Conservation (phyloP, 2,888 invertebrate genomes). For the Melangyna quadrimaculata region DNA sequence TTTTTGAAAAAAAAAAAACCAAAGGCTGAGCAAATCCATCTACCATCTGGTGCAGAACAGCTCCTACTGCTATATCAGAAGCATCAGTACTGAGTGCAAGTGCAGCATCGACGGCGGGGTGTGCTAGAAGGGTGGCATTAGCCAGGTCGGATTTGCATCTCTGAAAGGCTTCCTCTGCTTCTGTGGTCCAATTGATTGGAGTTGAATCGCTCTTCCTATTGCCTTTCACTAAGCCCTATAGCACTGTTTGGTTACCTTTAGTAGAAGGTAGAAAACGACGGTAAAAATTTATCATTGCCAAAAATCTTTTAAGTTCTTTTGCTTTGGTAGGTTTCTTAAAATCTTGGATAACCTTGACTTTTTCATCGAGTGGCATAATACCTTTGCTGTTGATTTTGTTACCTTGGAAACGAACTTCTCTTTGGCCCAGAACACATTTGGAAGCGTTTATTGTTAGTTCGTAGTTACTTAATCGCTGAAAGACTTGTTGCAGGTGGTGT, state of each 20-base stretch:
- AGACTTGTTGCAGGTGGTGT: neutral
- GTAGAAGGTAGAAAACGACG: neutral
- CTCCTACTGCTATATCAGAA: slow-evolving; percentile 51
- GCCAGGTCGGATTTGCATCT: neutral
- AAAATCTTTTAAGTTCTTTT: slow-evolving; percentile 23
- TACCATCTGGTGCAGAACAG: slow-evolving; percentile 44
- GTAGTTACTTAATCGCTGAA: neutral
- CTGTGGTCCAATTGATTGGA: slow-evolving; percentile 49
- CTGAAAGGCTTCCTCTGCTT: neutral
- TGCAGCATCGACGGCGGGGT: neutral
- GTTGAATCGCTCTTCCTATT: slow-evolving; percentile 9
- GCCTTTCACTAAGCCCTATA: neutral
- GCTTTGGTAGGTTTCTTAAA: neutral
- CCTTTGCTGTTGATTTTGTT: neutral
- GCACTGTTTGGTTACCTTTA: neutral
- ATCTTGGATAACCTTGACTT: neutral
- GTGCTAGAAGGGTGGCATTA: slow-evolving; percentile 11
- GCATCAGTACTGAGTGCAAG: slow-evolving; percentile 44
- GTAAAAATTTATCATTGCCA: slow-evolving; percentile 11
- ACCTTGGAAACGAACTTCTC: slow-evolving; percentile 8
- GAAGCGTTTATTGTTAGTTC: slow-evolving; percentile 31
- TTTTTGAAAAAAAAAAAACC: slow-evolving; percentile 75
- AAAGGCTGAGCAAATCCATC: slow-evolving; percentile 44
- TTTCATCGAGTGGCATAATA: neutral
- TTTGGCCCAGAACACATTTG: slow-evolving; percentile 4